Percentiles rank a stretch among this genome's conserved stretches.
Conservation (phyloP, 2,113 vertebrate species). For the Neoarius graeffei region DNA sequence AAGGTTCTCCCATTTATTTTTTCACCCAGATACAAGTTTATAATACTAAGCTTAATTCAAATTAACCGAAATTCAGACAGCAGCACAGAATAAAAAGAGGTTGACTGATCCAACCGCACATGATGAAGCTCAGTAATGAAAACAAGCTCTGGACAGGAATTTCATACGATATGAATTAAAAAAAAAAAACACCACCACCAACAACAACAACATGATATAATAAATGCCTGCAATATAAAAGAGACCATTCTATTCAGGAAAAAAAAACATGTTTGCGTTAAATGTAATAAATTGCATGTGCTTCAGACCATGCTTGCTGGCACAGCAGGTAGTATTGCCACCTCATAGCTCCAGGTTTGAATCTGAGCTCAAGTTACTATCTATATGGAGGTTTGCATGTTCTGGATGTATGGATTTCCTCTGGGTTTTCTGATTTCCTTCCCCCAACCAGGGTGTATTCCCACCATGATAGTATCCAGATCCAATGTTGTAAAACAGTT, state of each 20-base stretch:
- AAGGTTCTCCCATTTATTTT: not conserved
- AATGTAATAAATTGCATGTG: not conserved
- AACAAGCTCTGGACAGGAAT: not conserved
- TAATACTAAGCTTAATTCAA: not conserved
- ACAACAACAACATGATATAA: too few species aligned
- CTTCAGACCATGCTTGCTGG: not conserved
- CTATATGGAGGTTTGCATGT: not conserved
- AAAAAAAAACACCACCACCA: too few species aligned
- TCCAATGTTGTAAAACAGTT: not conserved
- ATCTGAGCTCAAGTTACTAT: not conserved
- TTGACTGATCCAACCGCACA: not conserved
- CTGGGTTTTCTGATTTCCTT: not conserved
- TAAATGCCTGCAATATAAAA: too few species aligned
- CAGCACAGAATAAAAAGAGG: not conserved
- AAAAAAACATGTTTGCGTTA: not conserved
- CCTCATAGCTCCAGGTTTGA: not conserved
- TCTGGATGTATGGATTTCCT: not conserved
- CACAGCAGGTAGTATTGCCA: not conserved
- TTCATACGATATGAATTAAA: not conserved
- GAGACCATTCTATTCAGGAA: not conserved
- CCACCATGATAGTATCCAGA: not conserved
- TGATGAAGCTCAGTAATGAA: not conserved
- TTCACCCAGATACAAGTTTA: not conserved
- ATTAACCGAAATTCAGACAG: not conserved
- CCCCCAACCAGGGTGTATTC: not conserved